Base-by-base conservation (phyloP, 2,113 vertebrate genomes). In the Lophochroa leadbeateri region DNA sequence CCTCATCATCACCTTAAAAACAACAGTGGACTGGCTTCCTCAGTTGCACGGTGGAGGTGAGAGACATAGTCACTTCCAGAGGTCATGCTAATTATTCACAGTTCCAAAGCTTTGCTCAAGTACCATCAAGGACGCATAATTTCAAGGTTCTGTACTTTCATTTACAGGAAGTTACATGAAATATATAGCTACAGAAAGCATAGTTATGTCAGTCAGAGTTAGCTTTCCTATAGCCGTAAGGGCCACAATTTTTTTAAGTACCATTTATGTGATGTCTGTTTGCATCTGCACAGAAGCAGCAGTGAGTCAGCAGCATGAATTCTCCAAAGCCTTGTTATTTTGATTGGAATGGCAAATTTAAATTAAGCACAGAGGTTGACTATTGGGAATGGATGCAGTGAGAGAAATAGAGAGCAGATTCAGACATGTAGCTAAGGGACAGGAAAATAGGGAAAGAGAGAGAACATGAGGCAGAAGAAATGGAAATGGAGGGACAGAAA, bases 301-400 rank as follows among this genome's bases (percentile, higher is more conserved):
- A 67, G 85, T 96, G 95, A 96, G 91, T 97, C 94, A 94, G 89
- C 86, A 89, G 83, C 86, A 44, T 41, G 92, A 87, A 93, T 91
- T 76, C 94, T 96, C 84, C 58, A 85, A 91, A 90, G 75, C 53
- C 78, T 93, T 90, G 85, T 91, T 96, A 94, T 93, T 96, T 92
- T 93, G 82, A 88, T 83, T 70, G 57, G 87, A 94, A 90, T 15
- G 14, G 70, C 70, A 96, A 91, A 95, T 95, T 90, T 90, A 61
- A 82, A 92, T 90, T 94, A 96, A 93, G 75, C 46, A 74, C 53
- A 95, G 21, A 49, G 70, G 46, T 61, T 93, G 78, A 67, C 90
- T 96, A 4, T 11, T 91, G 63, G 63, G 63, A 85, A 67, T 33
- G 50, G 47, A 46, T 47, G 61, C 0, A 0, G 44, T 43, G 71